Percentiles rank a stretch among this genome's conserved stretches.
phyloP scores from a whole-genome alignment of 2,797 vertebrate genomes.

The Leuciscus waleckii region DNA sequence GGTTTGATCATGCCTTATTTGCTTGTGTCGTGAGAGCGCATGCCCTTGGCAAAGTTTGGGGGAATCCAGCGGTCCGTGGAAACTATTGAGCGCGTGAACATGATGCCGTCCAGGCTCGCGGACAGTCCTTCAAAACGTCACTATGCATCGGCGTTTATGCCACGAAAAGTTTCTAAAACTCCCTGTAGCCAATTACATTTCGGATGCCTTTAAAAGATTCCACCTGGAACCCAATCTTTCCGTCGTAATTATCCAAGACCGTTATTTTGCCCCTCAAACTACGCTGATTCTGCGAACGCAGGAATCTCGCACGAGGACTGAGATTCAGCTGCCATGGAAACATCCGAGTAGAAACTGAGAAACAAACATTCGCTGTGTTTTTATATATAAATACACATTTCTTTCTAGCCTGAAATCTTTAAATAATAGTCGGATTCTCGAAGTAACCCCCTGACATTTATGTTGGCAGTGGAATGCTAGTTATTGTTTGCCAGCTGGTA shows the following conservation, averaged over 20 bases:
- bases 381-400: neutral
- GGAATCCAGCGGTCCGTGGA: constrained; percentile 25
- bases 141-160: neutral
- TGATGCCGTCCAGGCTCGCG: constrained; percentile 33
- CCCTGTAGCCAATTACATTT: no score
- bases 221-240: neutral
- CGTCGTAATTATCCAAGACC: neutral
- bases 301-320: constrained; percentile 44
- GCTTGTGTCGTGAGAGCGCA: constrained; percentile 5
- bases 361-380: constrained; percentile 5
- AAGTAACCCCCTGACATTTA: constrained; percentile 28
- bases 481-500: constrained; percentile 31
- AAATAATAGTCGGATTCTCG: neutral
- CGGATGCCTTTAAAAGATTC: neutral
- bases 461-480: constrained; percentile 9
- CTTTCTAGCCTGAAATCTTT: neutral
- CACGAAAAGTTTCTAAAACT: constrained; percentile 42
- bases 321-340: constrained; percentile 59
- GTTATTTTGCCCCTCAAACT: constrained; percentile 7
- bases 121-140: neutral
- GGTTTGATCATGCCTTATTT: constrained; percentile 56
- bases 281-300: neutral
- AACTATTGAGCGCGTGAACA: constrained; percentile 35
- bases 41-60: constrained; percentile 39
- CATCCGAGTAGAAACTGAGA: constrained; percentile 21